Conservation (phyloP, 2,888 invertebrate species). For the Pteria penguin region DNA sequence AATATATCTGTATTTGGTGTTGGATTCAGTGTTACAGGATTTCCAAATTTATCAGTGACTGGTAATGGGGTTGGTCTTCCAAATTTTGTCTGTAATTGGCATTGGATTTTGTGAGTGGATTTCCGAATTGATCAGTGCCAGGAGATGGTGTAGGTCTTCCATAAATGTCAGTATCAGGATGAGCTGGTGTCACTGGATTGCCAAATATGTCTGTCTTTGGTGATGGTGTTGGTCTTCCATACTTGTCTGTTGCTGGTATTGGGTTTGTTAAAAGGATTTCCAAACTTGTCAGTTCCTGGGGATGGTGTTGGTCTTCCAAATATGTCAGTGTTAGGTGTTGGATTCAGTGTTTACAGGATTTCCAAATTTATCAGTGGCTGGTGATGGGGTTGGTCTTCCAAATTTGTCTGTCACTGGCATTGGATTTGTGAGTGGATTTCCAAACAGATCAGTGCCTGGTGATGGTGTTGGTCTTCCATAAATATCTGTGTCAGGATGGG, state of each 20-base stretch:
- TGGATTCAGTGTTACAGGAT: conserved; percentile 12
- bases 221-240: conserved; percentile 40
- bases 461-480: conserved; percentile 26
- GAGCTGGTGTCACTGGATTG: conserved; percentile 49
- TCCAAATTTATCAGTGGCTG: too few species aligned
- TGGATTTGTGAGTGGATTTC: too few species aligned
- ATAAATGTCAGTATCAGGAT: conserved; percentile 80
- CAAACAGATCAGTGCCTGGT: conserved; percentile 4
- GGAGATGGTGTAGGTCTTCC: conserved; percentile 50
- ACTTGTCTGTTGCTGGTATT: not conserved
- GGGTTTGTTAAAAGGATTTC: conserved; percentile 12
- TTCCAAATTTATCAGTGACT: not conserved
- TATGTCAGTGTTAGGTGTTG: too few species aligned
- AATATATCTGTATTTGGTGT: not conserved
- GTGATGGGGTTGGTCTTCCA: too few species aligned
- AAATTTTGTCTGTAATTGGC: conserved; percentile 52
- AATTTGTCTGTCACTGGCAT: too few species aligned
- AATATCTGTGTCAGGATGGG: too few species aligned
- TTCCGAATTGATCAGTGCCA: conserved; percentile 35
- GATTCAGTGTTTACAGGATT: too few species aligned
- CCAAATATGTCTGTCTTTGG: conserved; percentile 81
- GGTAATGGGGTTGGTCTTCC: conserved; percentile 17
- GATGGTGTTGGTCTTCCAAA: too few species aligned
- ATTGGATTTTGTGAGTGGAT: conserved; percentile 44
- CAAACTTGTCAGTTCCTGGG: too few species aligned